phyloP scores from a whole-genome alignment of 2,797 vertebrate species.

The Gymnoscopelus braueri region DNA sequence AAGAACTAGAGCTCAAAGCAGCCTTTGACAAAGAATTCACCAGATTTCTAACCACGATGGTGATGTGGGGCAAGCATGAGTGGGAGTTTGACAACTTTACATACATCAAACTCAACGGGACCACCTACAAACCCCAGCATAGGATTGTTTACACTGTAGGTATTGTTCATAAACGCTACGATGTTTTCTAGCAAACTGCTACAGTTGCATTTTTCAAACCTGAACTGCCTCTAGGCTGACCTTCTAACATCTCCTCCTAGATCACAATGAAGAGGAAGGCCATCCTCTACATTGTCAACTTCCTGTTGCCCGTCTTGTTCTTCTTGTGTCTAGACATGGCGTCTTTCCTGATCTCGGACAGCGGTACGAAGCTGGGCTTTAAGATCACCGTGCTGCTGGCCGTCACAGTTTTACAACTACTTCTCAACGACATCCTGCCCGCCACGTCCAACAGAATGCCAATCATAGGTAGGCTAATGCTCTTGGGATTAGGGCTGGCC shows the following conservation, averaged over 20 bases:
- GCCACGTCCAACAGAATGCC: slow-evolving; percentile 83
- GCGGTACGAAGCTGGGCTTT: slow-evolving; percentile 83
- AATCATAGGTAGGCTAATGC: slow-evolving; percentile 77
- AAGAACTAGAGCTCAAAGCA: slow-evolving; percentile 50
- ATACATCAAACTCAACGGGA: slow-evolving; percentile 14
- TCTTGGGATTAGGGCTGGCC: background rate
- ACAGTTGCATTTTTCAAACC: background rate
- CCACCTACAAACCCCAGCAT: slow-evolving; percentile 2
- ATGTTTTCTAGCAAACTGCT: background rate
- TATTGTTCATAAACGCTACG: background rate
- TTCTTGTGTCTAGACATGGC: slow-evolving; percentile 84
- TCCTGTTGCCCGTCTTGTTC: slow-evolving; percentile 83
- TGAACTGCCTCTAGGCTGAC: background rate
- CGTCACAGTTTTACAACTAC: slow-evolving; percentile 85
- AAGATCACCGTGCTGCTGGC: slow-evolving; percentile 86
- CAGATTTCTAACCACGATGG: slow-evolving; percentile 53
- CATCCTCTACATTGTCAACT: slow-evolving; percentile 81
- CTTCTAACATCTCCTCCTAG: slow-evolving; percentile 51
- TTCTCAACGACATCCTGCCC: slow-evolving; percentile 86
- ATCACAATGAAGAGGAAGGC: slow-evolving; percentile 81
- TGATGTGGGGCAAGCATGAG: slow-evolving; percentile 72
- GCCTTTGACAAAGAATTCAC: no score
- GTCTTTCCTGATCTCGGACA: slow-evolving; percentile 79
- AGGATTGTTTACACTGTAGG: slow-evolving; percentile 71
- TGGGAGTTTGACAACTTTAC: slow-evolving; percentile 78